These are phyloP conservation scores for Notocelia uddmanniana DNA, from an alignment of 2,888 invertebrate genomes.

Conservation along the genomic window DNA sequence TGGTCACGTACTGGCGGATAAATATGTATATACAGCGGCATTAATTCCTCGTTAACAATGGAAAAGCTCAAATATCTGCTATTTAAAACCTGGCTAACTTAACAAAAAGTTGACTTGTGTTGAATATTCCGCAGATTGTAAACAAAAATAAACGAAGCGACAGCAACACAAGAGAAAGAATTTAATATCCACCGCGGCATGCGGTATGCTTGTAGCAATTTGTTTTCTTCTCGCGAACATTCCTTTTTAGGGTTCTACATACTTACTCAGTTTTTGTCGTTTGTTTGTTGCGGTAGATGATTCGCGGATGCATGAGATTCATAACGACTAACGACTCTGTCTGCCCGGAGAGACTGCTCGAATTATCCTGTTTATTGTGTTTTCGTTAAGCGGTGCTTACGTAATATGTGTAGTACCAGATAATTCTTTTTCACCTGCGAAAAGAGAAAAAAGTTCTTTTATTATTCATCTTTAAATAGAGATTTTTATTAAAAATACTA, in stretches of 20 bases:
- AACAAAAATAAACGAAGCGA: constrained; percentile 71
- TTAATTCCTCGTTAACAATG: constrained; percentile 57
- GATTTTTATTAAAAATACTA: too few species aligned
- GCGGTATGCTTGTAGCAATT: constrained; percentile 75
- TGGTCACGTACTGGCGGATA: neutral
- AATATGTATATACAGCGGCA: constrained; percentile 1
- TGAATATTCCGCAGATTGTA: constrained; percentile 69
- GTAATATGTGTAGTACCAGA: neutral
- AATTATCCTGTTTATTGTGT: neutral
- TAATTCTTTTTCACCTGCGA: too few species aligned
- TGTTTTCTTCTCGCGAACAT: constrained; percentile 74
- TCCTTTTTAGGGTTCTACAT: constrained; percentile 68
- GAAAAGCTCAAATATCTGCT: constrained; percentile 64
- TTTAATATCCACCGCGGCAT: constrained; percentile 79
- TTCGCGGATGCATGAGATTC: constrained; percentile 49
- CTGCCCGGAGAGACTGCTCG: neutral
- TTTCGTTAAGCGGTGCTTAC: constrained; percentile 30
- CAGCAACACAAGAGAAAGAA: constrained; percentile 76
- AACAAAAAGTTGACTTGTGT: constrained; percentile 67
- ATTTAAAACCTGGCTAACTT: constrained; percentile 65
- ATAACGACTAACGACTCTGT: constrained; percentile 40
- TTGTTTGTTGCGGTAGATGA: constrained; percentile 55
- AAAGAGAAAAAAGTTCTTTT: too few species aligned
- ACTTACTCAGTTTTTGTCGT: constrained; percentile 56
- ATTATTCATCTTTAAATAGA: too few species aligned